phyloP scores from a whole-genome alignment of 2,888 invertebrate species.

The Drosophila meridiana region DNA sequence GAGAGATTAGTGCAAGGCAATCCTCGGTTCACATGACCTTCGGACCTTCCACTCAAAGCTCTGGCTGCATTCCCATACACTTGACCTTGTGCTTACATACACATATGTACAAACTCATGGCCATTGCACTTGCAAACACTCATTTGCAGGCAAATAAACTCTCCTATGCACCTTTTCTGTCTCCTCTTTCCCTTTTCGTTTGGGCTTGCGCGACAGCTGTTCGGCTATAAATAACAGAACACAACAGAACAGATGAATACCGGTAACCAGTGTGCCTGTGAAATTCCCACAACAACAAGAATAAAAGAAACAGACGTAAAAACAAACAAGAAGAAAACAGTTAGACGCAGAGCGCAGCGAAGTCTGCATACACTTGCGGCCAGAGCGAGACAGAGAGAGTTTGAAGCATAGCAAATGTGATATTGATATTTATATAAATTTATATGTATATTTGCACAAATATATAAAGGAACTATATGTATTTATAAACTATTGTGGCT shows the following conservation, averaged over 20 bases:
- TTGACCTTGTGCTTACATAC: conserved; percentile 62
- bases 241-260: conserved; percentile 10
- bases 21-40: conserved; percentile 41
- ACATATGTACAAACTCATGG: neutral
- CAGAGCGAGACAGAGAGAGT: neutral
- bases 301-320: conserved; percentile 4
- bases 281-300: conserved; percentile 63
- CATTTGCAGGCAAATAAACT: neutral
- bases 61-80: conserved; percentile 32
- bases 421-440: neutral
- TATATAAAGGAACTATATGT: neutral
- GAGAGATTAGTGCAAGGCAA: conserved; percentile 32
- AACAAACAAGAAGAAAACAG: conserved; percentile 9
- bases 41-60: conserved; percentile 6
- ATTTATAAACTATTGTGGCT: neutral
- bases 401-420: neutral
- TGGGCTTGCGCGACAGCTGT: conserved; percentile 39
- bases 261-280: conserved; percentile 47
- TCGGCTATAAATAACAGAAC: conserved; percentile 34
- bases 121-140: conserved; percentile 9
- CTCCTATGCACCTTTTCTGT: neutral
- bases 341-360: neutral
- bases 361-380: conserved; percentile 1
- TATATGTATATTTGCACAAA: neutral
- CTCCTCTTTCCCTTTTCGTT: neutral